Evolutionary conservation across 2,797 vertebrate species (phyloP).

Genomic region (Hypotaenidia philippensis): DNA sequence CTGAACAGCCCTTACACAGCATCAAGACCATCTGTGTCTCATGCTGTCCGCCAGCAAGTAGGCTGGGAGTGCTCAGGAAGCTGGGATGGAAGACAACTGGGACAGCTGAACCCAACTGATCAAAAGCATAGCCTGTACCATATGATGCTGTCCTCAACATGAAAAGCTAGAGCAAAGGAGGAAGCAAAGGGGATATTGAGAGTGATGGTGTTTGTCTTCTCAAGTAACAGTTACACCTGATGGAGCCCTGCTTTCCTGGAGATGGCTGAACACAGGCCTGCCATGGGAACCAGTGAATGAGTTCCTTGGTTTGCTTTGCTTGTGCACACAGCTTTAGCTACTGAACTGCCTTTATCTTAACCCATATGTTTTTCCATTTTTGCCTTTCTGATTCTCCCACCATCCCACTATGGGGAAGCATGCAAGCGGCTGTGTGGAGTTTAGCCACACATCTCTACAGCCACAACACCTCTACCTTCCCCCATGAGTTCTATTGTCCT

Average conservation of each 20-base stretch:
- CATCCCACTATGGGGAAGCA: rapidly evolving
- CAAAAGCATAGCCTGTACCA: not conserved
- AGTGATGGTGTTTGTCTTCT: no score
- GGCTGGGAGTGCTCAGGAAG: not conserved
- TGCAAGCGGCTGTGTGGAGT: rapidly evolving
- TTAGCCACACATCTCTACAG: not conserved
- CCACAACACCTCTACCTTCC: not conserved
- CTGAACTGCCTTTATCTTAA: not conserved
- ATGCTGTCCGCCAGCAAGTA: not conserved
- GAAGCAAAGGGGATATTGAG: no score
- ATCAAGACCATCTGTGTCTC: not conserved
- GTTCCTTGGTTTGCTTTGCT: not conserved
- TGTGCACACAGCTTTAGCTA: not conserved
- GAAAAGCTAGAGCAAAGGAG: not conserved
- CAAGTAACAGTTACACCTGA: no score
- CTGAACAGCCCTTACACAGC: not conserved
- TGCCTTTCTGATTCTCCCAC: not conserved
- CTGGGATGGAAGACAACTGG: not conserved
- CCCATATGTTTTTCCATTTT: not conserved
- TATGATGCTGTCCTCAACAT: not conserved
- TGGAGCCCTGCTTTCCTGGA: no score
- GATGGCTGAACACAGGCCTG: not conserved
- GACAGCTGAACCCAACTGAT: not conserved
- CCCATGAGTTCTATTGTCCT: not conserved
- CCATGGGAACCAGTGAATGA: not conserved